Evolutionary conservation across 2,888 invertebrate species (phyloP).

Genomic region (Leptogaster cylindrica): DNA sequence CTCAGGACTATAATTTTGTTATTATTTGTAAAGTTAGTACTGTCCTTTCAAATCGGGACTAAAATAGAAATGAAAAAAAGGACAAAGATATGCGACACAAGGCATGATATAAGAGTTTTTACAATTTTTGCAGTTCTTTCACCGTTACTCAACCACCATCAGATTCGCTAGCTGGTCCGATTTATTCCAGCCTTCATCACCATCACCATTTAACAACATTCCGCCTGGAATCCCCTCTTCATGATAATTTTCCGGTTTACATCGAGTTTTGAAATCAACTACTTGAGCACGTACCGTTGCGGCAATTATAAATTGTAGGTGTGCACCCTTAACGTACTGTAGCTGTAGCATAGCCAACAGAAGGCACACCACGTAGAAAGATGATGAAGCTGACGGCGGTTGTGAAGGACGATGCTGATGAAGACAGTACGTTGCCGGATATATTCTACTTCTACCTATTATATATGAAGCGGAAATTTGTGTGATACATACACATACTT

Average conservation of each 20-base stretch:
- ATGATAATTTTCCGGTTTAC: conserved; percentile 48
- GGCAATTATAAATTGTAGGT: conserved; percentile 52
- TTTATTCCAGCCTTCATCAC: too few relatives aligned
- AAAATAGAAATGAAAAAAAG: conserved; percentile 21
- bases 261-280: conserved; percentile 48
- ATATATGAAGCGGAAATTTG: conserved; percentile 28
- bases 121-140: conserved; percentile 42
- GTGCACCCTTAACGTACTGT: conserved; percentile 31
- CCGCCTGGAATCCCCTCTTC: conserved; percentile 39
- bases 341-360: neutral
- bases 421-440: conserved; percentile 28
- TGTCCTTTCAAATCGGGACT: neutral
- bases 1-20: too few relatives aligned
- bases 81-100: conserved; percentile 43
- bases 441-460: conserved; percentile 24
- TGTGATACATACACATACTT: conserved; percentile 24
- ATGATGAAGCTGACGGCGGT: conserved; percentile 28
- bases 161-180: neutral
- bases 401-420: conserved; percentile 26
- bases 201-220: conserved; percentile 34
- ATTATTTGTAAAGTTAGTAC: too few relatives aligned
- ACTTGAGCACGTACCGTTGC: conserved; percentile 53
- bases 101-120: conserved; percentile 46
- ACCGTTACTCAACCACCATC: neutral
- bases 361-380: neutral